phyloP scores from a whole-genome alignment of 2,888 invertebrate species.

The Rotaria socialis region DNA sequence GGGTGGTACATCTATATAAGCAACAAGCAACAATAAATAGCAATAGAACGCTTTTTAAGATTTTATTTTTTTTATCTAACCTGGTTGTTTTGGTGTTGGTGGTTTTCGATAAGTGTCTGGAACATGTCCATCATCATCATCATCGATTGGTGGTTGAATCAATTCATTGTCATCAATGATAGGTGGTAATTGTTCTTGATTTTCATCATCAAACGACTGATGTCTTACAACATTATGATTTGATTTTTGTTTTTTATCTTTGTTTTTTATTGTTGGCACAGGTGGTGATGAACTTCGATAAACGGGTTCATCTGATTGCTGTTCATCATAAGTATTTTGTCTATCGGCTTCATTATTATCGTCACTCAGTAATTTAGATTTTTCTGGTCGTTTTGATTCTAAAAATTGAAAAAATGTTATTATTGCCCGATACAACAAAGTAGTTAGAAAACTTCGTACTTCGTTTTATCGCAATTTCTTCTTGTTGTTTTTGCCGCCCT shows the following conservation, averaged over 20 bases:
- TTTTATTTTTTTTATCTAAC: background rate
- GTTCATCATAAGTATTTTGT: background rate
- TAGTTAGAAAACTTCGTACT: background rate
- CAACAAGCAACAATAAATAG: background rate
- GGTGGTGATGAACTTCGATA: constrained; percentile 40
- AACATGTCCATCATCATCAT: background rate
- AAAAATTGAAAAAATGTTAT: background rate
- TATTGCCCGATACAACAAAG: background rate
- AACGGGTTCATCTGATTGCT: background rate
- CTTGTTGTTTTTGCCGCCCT: background rate
- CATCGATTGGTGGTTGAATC: background rate
- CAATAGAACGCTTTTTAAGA: background rate
- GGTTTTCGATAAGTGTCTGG: background rate
- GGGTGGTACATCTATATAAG: background rate
- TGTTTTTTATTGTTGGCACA: constrained; percentile 19
- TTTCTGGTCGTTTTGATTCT: background rate
- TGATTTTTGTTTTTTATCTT: constrained; percentile 35
- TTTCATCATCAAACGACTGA: background rate
- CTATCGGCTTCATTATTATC: background rate
- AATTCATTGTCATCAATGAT: background rate
- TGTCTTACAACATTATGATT: background rate
- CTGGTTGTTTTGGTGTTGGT: background rate
- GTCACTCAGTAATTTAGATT: background rate
- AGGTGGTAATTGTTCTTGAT: background rate
- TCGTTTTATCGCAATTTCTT: background rate